These are phyloP conservation scores for Amorpha juglandis DNA, from an alignment of 2,888 invertebrate species.

Conservation along the genomic window DNA sequence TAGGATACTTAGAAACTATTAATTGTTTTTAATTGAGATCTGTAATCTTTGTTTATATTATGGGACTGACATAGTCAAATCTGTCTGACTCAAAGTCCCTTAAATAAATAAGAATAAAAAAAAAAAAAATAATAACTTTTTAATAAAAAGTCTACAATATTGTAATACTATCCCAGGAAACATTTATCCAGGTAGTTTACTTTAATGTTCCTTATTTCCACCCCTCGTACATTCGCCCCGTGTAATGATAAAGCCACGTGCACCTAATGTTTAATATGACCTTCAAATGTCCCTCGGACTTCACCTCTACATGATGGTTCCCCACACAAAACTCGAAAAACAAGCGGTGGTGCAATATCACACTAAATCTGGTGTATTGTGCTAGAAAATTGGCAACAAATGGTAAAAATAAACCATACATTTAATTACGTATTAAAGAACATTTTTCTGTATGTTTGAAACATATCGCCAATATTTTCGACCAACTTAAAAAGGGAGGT, in stretches of 20 bases:
- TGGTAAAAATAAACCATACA: background rate
- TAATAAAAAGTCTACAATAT: background rate
- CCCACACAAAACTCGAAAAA: background rate
- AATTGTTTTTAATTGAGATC: no score
- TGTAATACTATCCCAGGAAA: background rate
- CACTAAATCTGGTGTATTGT: background rate
- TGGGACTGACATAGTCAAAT: no score
- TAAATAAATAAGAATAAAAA: no score
- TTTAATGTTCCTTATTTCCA: background rate
- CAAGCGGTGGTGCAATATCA: background rate
- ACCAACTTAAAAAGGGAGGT: no score
- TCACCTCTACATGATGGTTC: background rate
- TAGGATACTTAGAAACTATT: no score
- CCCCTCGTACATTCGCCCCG: slow-evolving; percentile 2
- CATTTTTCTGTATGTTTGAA: no score
- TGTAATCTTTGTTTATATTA: no score
- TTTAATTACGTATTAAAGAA: no score
- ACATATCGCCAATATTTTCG: no score
- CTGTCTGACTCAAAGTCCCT: no score
- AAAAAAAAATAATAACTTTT: background rate
- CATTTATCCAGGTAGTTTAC: slow-evolving; percentile 8
- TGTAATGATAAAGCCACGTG: slow-evolving; percentile 4
- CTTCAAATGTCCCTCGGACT: slow-evolving; percentile 18
- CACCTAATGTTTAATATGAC: slow-evolving; percentile 10
- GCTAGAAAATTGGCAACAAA: background rate